Evolutionary conservation across 2,888 invertebrate genomes (phyloP), one percentile per base, ranked within the genome.

Genomic region (Rosalia funebris): DNA sequence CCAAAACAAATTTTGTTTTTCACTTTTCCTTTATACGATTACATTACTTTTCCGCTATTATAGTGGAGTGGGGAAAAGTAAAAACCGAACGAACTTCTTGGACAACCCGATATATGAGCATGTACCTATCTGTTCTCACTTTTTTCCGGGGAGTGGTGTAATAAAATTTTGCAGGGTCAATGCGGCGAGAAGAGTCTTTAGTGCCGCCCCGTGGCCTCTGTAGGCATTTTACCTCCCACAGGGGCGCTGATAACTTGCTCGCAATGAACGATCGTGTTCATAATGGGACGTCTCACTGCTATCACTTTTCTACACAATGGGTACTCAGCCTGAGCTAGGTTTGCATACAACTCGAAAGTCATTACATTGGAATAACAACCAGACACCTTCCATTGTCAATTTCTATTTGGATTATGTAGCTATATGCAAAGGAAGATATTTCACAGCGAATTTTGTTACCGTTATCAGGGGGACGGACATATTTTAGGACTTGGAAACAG

Each of bases 271-370:
- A 34, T 34, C 34, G 2, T 39, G 50, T 7, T 16, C 42, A 53
- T 53, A 53, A 53, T 53, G 42, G 47, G 31, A 31, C 20, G 31
- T 36, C 15, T 39, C 41, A 20, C 37, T 19, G 44, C 45, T 60
- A 56, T 60, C 60, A 50, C 56, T 54, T 56, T 45, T 14, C 45
- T 17, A 14, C 60, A 60, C 60, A 60, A 60, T 60, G 36, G 52
- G 15, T 48, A 45, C 17, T 19, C 50, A 45, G 54, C 34, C 54
- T 34, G 42, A 15, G 36, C 52, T 16, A 37, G 52, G 50, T 56
- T 56, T 60, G 60, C 60, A 60, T 56, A 52, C 39, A 34, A 20
- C 60, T 46, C 37, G 45, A 42, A 48, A 39, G 50, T 55, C 50
- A 60, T 60, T 50, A 60, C 56, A 39, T 56, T 31, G 46, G 60